These are phyloP conservation scores for Hirudo medicinalis DNA, from an alignment of 1,140 invertebrate species.

Conservation along the genomic window DNA sequence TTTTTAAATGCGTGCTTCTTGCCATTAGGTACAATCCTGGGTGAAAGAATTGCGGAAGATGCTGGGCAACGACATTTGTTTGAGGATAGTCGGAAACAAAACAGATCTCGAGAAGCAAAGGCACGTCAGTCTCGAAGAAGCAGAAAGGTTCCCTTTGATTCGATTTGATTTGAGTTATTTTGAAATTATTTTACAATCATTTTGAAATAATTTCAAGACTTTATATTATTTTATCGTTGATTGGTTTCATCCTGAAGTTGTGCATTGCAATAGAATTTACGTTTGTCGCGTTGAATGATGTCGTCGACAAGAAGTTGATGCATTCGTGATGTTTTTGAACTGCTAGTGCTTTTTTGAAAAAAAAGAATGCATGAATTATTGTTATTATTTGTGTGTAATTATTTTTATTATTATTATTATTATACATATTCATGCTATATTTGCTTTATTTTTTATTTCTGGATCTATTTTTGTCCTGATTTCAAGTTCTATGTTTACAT, in stretches of 20 bases:
- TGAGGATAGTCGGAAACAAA: slow-evolving; percentile 95
- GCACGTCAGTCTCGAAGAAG: slow-evolving; percentile 66
- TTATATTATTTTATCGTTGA: too few relatives aligned
- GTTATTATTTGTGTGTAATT: too few relatives aligned
- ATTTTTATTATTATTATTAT: background rate
- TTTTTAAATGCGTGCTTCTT: background rate
- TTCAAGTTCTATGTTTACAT: background rate
- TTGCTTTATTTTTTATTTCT: background rate
- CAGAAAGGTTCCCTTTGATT: slow-evolving; percentile 58
- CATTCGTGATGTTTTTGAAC: too few relatives aligned
- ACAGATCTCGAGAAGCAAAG: slow-evolving; percentile 83
- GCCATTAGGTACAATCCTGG: slow-evolving; percentile 83
- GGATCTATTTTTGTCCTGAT: background rate
- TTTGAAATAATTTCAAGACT: too few relatives aligned
- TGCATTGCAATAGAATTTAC: too few relatives aligned
- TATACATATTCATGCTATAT: background rate
- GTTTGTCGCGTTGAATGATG: too few relatives aligned
- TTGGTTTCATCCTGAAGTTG: too few relatives aligned
- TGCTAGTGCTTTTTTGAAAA: too few relatives aligned
- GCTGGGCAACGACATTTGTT: slow-evolving; percentile 76
- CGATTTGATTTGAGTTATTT: background rate
- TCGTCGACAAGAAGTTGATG: too few relatives aligned
- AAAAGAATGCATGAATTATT: too few relatives aligned
- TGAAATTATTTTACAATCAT: too few relatives aligned
- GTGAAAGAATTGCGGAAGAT: slow-evolving; percentile 93